phyloP scores from a whole-genome alignment of 2,797 vertebrate genomes.

The Tragopan temminckii region DNA sequence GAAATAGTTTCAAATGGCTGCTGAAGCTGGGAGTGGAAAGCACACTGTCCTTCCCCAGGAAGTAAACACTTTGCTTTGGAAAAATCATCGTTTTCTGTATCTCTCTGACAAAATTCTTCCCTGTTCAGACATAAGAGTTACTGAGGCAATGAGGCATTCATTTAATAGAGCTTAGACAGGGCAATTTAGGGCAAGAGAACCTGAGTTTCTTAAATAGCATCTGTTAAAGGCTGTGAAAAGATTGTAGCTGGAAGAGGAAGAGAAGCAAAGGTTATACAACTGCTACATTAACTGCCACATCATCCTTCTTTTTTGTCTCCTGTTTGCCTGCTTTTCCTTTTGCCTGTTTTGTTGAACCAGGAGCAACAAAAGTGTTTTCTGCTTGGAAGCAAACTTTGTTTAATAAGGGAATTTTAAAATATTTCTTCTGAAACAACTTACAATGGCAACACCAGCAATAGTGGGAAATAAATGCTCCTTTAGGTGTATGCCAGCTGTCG shows the following conservation, averaged over 20 bases:
- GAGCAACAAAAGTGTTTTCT: not conserved
- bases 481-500: slow-evolving; percentile 29
- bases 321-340: not conserved
- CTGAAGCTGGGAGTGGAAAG: not conserved
- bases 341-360: not conserved
- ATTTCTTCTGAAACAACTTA: not conserved
- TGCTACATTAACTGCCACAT: not conserved
- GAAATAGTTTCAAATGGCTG: not conserved
- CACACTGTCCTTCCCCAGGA: not conserved
- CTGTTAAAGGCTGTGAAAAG: not conserved
- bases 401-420: not conserved
- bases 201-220: not conserved
- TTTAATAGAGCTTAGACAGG: not conserved
- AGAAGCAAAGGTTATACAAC: not conserved
- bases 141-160: not conserved
- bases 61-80: not conserved
- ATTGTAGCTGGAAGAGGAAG: not conserved
- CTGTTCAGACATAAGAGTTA: not conserved
- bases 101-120: not conserved
- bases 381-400: not conserved
- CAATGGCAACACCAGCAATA: not conserved
- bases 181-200: not conserved
- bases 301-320: not conserved
- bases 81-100: not conserved
- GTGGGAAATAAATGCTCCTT: slow-evolving; percentile 10